Conservation (phyloP, 1,140 invertebrate species). For the Streblospio benedicti region DNA sequence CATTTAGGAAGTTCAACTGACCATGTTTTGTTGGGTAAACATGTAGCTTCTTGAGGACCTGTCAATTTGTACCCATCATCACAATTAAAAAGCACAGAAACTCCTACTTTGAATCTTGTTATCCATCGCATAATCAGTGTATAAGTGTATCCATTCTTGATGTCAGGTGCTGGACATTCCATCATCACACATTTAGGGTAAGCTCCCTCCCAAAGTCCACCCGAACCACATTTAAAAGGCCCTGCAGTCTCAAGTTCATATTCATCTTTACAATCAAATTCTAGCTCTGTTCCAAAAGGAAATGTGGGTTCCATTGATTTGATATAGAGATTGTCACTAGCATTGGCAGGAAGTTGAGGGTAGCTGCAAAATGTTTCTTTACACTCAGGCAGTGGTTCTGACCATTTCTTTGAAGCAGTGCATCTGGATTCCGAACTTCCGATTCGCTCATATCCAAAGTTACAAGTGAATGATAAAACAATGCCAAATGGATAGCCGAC, state of each 20-base stretch:
- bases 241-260: too few species aligned
- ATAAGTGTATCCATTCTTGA: not conserved
- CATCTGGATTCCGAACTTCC: not conserved
- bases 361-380: too few species aligned
- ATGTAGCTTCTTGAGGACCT: conserved; percentile 35
- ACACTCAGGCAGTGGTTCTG: conserved; percentile 1
- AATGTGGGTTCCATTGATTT: not conserved
- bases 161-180: conserved; percentile 1
- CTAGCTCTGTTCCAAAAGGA: not conserved
- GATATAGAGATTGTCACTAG: too few species aligned
- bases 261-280: not conserved
- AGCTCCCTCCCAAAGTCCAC: conserved; percentile 29
- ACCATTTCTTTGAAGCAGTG: not conserved
- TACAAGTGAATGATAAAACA: not conserved
- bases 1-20: conserved; percentile 37
- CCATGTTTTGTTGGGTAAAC: conserved; percentile 42
- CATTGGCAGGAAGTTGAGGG: too few species aligned
- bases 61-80: conserved; percentile 42
- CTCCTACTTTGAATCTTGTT: conserved; percentile 15
- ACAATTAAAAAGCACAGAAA: conserved; percentile 37
- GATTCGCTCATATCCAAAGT: not conserved
- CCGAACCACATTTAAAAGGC: too few species aligned
- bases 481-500: conserved; percentile 10
- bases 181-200: conserved; percentile 3
- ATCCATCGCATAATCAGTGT: too few species aligned